A percentile compares a stretch with the other conserved stretches of the same genome.
Evolutionary conservation across 35 echinoderm and acorn worm genomes (phyloP).

Genomic region (Lytechinus variegatus): DNA sequence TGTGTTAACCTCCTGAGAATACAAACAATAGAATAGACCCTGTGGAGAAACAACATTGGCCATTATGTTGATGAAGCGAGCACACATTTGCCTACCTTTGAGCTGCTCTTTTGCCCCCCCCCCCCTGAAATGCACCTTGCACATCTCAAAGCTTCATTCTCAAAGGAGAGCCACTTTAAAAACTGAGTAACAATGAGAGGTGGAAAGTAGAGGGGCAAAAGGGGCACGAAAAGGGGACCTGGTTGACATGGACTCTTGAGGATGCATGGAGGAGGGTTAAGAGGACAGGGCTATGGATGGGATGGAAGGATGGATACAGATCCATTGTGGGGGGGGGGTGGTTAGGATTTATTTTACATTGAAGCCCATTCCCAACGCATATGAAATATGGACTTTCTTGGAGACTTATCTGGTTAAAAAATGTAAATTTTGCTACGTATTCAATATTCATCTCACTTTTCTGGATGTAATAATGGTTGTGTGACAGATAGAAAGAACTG

Average conservation of each 20-base stretch:
- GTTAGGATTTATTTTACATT: background rate
- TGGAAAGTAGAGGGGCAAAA: background rate
- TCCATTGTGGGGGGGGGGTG: background rate
- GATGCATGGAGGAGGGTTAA: no score
- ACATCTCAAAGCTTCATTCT: background rate
- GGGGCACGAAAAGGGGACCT: background rate
- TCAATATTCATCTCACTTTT: no score
- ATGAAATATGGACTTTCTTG: no score
- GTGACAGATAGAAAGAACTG: no score
- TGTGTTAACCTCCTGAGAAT: conserved; percentile 18
- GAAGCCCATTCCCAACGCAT: no score
- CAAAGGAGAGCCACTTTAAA: background rate
- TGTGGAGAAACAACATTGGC: conserved; percentile 17
- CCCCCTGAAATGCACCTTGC: background rate
- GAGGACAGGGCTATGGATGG: no score
- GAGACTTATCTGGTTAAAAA: no score
- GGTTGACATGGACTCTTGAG: no score
- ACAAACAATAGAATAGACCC: background rate
- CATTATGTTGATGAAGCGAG: background rate
- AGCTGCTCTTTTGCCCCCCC: background rate
- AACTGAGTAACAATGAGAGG: background rate
- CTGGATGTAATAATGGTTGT: no score
- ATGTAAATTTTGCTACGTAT: no score
- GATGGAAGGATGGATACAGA: no score
- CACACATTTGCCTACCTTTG: background rate